A percentile compares a stretch with the other conserved stretches of the same genome.
These are phyloP conservation scores for Gymnoscopelus braueri DNA, from an alignment of 2,797 vertebrate genomes.

Conservation along the genomic window DNA sequence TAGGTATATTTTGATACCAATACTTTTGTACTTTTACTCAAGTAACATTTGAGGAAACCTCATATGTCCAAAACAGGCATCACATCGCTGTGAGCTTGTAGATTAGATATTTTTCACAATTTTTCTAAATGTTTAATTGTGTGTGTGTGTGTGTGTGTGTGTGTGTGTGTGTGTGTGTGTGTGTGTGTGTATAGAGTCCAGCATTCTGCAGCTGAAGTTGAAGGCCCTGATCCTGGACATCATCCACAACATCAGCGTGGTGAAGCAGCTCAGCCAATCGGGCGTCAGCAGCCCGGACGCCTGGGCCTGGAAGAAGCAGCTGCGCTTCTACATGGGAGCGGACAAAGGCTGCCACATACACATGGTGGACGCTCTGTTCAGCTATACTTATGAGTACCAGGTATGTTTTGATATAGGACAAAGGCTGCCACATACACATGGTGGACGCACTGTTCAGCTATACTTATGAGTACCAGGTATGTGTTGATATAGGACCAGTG, in stretches of 20 bases:
- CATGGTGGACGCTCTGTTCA: slow-evolving; percentile 96
- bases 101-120: too few species aligned
- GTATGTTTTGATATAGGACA: too few species aligned
- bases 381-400: slow-evolving; percentile 88
- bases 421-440: too few species aligned
- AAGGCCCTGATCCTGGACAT: slow-evolving; percentile 96
- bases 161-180: not conserved
- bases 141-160: not conserved
- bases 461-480: slow-evolving; percentile 86
- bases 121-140: too few species aligned
- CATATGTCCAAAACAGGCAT: too few species aligned
- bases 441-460: too few species aligned
- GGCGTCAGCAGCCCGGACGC: slow-evolving; percentile 82
- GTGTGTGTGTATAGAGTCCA: slow-evolving; percentile 80
- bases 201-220: slow-evolving; percentile 90
- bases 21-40: too few species aligned
- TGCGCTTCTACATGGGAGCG: slow-evolving; percentile 91
- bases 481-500: not conserved
- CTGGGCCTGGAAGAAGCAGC: slow-evolving; percentile 95
- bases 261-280: slow-evolving; percentile 87
- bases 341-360: slow-evolving; percentile 86
- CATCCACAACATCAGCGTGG: slow-evolving; percentile 94
- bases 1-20: too few species aligned
- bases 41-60: too few species aligned
- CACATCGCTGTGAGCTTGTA: too few species aligned